Percentiles rank a stretch among this genome's conserved stretches.
These are phyloP conservation scores for Gymnobelideus leadbeateri DNA, from an alignment of 2,113 vertebrate genomes.

Conservation along the genomic window DNA sequence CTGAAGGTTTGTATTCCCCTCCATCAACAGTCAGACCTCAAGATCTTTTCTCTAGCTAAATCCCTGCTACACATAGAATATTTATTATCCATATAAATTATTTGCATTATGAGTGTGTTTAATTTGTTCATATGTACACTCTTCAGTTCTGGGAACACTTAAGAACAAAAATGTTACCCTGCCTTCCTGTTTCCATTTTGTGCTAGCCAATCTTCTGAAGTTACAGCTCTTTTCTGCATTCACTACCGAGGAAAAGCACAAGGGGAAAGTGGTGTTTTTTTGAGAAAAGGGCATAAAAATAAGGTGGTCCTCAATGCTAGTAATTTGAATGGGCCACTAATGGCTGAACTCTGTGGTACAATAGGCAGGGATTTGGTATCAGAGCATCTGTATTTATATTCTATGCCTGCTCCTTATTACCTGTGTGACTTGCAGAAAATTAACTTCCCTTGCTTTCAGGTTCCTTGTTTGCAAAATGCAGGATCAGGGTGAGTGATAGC, in stretches of 20 bases:
- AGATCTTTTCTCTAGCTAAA: neutral
- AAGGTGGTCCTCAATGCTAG: too few relatives aligned
- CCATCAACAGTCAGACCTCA: neutral
- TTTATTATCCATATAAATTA: neutral
- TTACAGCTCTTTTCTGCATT: neutral
- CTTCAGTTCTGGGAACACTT: neutral
- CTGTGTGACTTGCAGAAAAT: too few relatives aligned
- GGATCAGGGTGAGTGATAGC: too few relatives aligned
- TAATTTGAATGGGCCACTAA: too few relatives aligned
- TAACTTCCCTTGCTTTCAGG: too few relatives aligned
- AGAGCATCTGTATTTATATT: too few relatives aligned
- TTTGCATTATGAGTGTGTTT: neutral
- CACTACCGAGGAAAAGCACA: neutral
- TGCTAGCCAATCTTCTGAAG: neutral
- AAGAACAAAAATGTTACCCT: neutral
- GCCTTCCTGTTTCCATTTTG: neutral
- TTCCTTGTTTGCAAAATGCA: too few relatives aligned
- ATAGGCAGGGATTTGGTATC: too few relatives aligned
- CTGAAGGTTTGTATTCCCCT: neutral
- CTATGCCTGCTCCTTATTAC: too few relatives aligned
- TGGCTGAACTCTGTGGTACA: too few relatives aligned
- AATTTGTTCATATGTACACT: neutral
- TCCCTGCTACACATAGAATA: neutral
- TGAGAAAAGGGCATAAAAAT: too few relatives aligned
- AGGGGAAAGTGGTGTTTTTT: neutral